A percentile compares a stretch with the other conserved stretches of the same genome.
These are phyloP conservation scores for Brachypteracias leptosomus DNA, from an alignment of 2,113 vertebrate genomes.

Conservation along the genomic window DNA sequence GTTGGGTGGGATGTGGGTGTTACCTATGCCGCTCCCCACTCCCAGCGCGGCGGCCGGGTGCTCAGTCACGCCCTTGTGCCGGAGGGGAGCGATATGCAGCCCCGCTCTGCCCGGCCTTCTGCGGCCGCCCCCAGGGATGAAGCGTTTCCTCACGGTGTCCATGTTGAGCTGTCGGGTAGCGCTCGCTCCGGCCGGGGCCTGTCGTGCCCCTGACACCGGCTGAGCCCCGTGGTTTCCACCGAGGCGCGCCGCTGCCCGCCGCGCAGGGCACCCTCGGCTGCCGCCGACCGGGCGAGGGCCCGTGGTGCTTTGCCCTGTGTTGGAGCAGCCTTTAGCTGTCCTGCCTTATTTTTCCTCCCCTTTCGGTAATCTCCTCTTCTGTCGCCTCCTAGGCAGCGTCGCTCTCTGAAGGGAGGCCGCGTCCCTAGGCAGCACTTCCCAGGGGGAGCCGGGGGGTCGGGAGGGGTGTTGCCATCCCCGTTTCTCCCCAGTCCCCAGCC, in stretches of 20 bases:
- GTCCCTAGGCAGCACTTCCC: neutral
- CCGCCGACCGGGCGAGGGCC: neutral
- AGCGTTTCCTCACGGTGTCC: neutral
- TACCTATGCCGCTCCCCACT: conserved; percentile 3
- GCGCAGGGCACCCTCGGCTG: neutral
- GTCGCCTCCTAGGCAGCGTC: neutral
- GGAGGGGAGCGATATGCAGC: neutral
- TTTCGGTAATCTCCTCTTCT: neutral
- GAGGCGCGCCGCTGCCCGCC: neutral
- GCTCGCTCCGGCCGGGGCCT: neutral
- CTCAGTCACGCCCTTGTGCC: neutral
- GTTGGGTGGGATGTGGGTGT: too few relatives aligned
- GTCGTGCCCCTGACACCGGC: neutral
- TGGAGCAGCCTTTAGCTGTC: neutral
- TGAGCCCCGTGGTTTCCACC: too few relatives aligned
- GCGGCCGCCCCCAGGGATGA: neutral
- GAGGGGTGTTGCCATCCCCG: neutral
- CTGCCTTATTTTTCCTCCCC: neutral
- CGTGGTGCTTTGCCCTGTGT: neutral
- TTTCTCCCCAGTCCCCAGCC: too few relatives aligned
- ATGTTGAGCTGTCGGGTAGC: neutral
- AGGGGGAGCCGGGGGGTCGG: neutral
- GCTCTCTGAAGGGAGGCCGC: neutral
- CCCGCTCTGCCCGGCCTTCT: neutral
- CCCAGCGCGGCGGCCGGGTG: neutral